A percentile compares a stretch with the other conserved stretches of the same genome.
phyloP scores from a whole-genome alignment of 2,797 vertebrate genomes.

The Spinibarbus caldwelli region DNA sequence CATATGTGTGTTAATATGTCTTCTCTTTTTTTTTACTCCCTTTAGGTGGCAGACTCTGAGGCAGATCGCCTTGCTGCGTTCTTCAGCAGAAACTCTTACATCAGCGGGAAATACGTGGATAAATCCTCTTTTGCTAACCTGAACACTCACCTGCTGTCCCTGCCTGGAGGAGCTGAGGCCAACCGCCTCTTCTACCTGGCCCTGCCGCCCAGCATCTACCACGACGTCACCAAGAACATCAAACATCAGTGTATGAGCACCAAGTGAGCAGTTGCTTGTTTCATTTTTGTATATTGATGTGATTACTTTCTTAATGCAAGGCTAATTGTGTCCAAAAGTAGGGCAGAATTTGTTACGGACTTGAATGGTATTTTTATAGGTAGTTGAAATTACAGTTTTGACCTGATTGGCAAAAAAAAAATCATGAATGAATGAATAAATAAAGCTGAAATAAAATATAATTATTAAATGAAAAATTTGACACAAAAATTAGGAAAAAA shows the following conservation, averaged over 20 bases:
- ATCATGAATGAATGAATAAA: no score
- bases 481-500: no score
- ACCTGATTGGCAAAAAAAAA: no score
- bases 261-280: conserved; percentile 70
- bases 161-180: conserved; percentile 78
- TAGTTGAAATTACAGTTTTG: no score
- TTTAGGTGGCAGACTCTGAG: conserved; percentile 79
- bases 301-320: no score
- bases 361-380: no score
- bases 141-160: conserved; percentile 76
- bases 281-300: no score
- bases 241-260: conserved; percentile 83
- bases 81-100: conserved; percentile 86
- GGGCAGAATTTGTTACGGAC: no score
- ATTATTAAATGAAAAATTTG: no score
- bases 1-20: not conserved
- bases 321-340: no score
- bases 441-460: no score
- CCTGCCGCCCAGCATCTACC: conserved; percentile 88
- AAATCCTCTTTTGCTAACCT: conserved; percentile 79
- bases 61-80: conserved; percentile 79
- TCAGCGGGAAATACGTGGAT: conserved; percentile 84
- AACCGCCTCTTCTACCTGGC: conserved; percentile 93
- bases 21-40: no score
- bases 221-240: conserved; percentile 86